These are phyloP conservation scores for Sebastes trivittatus DNA, from an alignment of 2,797 vertebrate genomes.

Conservation along the genomic window DNA sequence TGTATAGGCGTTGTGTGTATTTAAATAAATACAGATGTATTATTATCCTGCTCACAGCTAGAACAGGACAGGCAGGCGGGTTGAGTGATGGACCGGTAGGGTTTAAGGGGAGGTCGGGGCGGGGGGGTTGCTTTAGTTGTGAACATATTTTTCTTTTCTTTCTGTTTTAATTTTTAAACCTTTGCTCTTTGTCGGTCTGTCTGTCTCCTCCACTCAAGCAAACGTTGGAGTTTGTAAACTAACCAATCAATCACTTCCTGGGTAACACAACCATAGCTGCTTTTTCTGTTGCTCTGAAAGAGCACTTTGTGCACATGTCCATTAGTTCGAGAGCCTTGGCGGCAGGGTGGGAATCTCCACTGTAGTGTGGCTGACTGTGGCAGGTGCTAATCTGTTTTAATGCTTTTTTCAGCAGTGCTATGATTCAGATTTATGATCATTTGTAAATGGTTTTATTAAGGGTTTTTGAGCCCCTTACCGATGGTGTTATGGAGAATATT, in stretches of 20 bases:
- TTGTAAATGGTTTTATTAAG: conserved; percentile 17
- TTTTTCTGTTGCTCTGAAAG: conserved; percentile 49
- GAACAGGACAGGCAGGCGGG: conserved; percentile 84
- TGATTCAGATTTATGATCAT: conserved; percentile 19
- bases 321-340: conserved; percentile 38
- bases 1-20: conserved; percentile 67
- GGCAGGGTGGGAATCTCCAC: conserved; percentile 46
- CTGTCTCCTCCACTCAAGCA: conserved; percentile 50
- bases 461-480: conserved; percentile 23
- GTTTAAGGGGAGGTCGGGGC: conserved; percentile 3
- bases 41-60: conserved; percentile 89
- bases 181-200: conserved; percentile 43
- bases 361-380: conserved; percentile 33
- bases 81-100: conserved; percentile 55
- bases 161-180: neutral
- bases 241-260: conserved; percentile 62
- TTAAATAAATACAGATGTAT: conserved; percentile 61
- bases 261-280: conserved; percentile 28
- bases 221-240: conserved; percentile 55
- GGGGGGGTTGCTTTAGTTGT: conserved; percentile 35
- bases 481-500: conserved; percentile 43
- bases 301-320: conserved; percentile 56
- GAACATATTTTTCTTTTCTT: conserved; percentile 1
- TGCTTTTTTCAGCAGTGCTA: conserved; percentile 24
- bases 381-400: conserved; percentile 34